phyloP scores from a whole-genome alignment of 2,113 vertebrate genomes.

The Cyphomyrus plagiostoma region DNA sequence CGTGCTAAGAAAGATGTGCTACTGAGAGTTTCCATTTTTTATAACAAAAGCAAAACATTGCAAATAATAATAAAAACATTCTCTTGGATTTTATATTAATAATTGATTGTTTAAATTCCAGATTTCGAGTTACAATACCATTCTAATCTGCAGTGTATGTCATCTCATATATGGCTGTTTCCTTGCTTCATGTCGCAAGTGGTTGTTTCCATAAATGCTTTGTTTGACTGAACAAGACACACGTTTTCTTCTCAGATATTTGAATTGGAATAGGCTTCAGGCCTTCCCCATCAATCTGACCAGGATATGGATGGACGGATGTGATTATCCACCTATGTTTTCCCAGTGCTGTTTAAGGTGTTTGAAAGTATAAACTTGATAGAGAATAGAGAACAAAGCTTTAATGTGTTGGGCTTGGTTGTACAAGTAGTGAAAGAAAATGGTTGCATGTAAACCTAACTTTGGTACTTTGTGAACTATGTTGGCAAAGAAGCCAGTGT shows the following conservation, averaged over 20 bases:
- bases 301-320: neutral
- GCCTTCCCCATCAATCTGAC: neutral
- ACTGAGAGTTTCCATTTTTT: neutral
- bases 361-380: neutral
- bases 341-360: neutral
- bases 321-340: neutral
- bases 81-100: neutral
- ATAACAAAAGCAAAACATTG: neutral
- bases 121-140: neutral
- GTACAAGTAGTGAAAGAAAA: neutral
- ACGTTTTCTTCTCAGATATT: neutral
- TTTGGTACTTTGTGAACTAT: neutral
- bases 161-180: neutral
- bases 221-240: neutral
- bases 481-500: neutral
- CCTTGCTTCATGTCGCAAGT: neutral
- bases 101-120: neutral
- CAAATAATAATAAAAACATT: neutral
- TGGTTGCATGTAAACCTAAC: neutral
- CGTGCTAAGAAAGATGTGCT: neutral
- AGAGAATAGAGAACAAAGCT: neutral
- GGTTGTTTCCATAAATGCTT: neutral
- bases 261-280: neutral
- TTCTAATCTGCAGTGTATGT: neutral
- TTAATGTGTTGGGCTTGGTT: neutral